A percentile compares a stretch with the other conserved stretches of the same genome.
Evolutionary conservation across 2,888 invertebrate genomes (phyloP).

Genomic region (Andrena marginata): DNA sequence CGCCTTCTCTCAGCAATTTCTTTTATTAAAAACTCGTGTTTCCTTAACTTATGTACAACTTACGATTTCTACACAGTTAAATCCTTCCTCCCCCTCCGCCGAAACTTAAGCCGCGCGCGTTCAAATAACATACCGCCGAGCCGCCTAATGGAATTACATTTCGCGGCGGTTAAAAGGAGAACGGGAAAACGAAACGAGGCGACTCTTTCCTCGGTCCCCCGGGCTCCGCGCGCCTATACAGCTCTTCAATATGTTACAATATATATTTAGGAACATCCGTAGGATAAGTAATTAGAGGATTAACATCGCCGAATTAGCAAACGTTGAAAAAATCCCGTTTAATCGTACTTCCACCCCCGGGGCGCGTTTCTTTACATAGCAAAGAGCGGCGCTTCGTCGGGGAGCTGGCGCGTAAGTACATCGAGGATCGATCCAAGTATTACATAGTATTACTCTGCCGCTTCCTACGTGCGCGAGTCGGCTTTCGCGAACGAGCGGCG

Average conservation of each 20-base stretch:
- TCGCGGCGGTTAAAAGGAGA: slow-evolving; percentile 27
- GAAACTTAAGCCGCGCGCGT: slow-evolving; percentile 1
- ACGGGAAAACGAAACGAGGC: slow-evolving; percentile 23
- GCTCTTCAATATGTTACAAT: slow-evolving; percentile 69
- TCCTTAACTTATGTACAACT: slow-evolving; percentile 49
- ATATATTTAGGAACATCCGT: slow-evolving; percentile 78
- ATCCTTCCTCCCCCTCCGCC: background rate
- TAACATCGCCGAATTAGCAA: slow-evolving; percentile 66
- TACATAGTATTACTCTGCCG: slow-evolving; percentile 6
- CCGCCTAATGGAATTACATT: slow-evolving; percentile 32
- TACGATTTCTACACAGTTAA: slow-evolving; percentile 36
- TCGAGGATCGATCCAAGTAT: slow-evolving; percentile 46
- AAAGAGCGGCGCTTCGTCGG: slow-evolving; percentile 73
- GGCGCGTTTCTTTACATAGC: slow-evolving; percentile 78
- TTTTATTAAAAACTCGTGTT: slow-evolving; percentile 47
- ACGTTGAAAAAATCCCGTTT: slow-evolving; percentile 66
- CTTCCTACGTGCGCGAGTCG: too few relatives aligned
- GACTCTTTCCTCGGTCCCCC: slow-evolving; percentile 25
- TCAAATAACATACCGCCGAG: slow-evolving; percentile 20
- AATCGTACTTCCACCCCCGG: slow-evolving; percentile 54
- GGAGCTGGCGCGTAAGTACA: slow-evolving; percentile 66
- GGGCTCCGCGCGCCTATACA: slow-evolving; percentile 58
- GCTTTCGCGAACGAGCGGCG: slow-evolving; percentile 24
- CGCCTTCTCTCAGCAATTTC: slow-evolving; percentile 7
- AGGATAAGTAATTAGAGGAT: slow-evolving; percentile 76